Evolutionary conservation across 2,797 vertebrate genomes (phyloP).

Genomic region (Adelosebastes latens): DNA sequence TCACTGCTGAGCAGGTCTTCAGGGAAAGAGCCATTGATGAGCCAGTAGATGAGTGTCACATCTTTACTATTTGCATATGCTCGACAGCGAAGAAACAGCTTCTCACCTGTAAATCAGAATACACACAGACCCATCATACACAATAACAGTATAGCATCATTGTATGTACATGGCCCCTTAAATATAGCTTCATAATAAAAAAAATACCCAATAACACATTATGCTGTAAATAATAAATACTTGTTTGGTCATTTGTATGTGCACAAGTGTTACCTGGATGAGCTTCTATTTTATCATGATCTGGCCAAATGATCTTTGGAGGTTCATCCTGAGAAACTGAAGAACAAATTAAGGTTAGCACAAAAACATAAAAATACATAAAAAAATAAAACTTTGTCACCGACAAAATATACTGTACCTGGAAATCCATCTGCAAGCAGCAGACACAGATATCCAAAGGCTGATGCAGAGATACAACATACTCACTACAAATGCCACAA

Average conservation of each 20-base stretch:
- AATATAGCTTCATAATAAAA: neutral
- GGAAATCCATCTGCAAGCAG: slow-evolving; percentile 49
- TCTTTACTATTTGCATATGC: slow-evolving; percentile 47
- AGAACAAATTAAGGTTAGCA: slow-evolving; percentile 9
- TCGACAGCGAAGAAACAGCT: slow-evolving; percentile 65
- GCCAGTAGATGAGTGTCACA: slow-evolving; percentile 84
- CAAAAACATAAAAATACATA: neutral
- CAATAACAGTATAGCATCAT: neutral
- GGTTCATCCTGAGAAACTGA: slow-evolving; percentile 32
- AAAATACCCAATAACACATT: neutral
- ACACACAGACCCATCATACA: neutral
- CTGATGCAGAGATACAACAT: slow-evolving; percentile 46
- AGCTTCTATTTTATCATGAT: neutral
- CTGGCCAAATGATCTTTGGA: slow-evolving; percentile 66
- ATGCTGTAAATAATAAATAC: neutral
- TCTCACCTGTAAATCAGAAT: slow-evolving; percentile 55
- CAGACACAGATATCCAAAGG: slow-evolving; percentile 48
- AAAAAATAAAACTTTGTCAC: neutral
- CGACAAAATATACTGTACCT: slow-evolving; percentile 55
- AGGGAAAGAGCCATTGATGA: slow-evolving; percentile 84
- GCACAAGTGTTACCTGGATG: slow-evolving; percentile 51
- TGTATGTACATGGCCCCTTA: neutral
- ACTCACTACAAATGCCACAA: neutral
- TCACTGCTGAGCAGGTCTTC: slow-evolving; percentile 62
- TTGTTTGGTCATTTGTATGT: neutral